These are phyloP conservation scores for Operophtera brumata DNA, from an alignment of 2,888 invertebrate genomes.

Conservation along the genomic window DNA sequence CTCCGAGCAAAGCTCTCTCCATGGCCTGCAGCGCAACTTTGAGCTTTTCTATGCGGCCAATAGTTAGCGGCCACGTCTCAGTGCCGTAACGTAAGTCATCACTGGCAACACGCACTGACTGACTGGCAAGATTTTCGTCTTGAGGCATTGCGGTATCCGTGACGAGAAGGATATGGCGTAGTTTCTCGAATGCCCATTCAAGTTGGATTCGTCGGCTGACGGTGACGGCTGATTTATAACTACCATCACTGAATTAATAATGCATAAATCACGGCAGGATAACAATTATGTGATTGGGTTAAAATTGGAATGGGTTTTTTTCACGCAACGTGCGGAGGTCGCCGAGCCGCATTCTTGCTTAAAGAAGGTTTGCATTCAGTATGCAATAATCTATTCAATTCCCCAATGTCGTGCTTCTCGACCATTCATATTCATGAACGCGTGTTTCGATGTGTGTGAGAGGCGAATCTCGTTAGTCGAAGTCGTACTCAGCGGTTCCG, in stretches of 20 bases:
- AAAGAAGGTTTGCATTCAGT: conserved; percentile 25
- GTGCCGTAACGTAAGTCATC: too few species aligned
- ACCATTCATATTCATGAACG: conserved; percentile 24
- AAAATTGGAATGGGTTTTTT: conserved; percentile 7
- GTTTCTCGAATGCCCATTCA: too few species aligned
- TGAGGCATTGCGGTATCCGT: too few species aligned
- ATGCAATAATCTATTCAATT: conserved; percentile 26
- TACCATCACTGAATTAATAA: conserved; percentile 1
- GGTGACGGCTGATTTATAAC: too few species aligned
- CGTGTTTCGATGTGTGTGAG: conserved; percentile 33
- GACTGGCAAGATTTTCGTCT: too few species aligned
- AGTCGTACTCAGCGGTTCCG: conserved; percentile 41
- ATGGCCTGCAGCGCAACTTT: too few species aligned
- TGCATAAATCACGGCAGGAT: conserved; percentile 9
- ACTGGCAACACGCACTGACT: too few species aligned
- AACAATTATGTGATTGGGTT: neutral
- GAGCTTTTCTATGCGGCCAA: too few species aligned
- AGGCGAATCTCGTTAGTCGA: conserved; percentile 30
- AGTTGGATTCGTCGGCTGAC: too few species aligned
- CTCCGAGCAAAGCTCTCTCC: too few species aligned
- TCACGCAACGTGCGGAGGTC: conserved; percentile 16
- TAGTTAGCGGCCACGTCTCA: too few species aligned
- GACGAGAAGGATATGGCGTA: too few species aligned
- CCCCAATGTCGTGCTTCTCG: conserved; percentile 27
- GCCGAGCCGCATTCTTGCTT: conserved; percentile 21